Evolutionary conservation across 2,888 invertebrate species (phyloP), one percentile per base, ranked within the genome.

Genomic region (Lasioglossum oenotherae): DNA sequence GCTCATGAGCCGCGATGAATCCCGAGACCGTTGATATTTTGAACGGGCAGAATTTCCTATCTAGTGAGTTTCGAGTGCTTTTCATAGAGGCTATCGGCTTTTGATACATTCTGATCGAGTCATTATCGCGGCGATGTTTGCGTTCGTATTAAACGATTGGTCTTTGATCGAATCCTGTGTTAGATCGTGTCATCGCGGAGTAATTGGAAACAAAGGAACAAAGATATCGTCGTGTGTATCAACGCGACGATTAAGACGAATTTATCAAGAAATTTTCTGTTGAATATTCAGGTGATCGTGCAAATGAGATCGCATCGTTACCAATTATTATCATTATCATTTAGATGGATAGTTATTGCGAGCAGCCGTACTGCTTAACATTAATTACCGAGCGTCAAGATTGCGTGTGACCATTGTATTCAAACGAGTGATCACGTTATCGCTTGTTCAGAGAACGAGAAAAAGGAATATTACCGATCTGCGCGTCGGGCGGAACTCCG

Each of bases 1-100:
- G 78, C 90, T 88, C 84, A 84, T 78, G 77, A 60, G 69, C 49
- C 10, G 60, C 82, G 86, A 88, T 88, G 78, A 81, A 81, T 69
- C 67, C 69, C 64, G 31, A 77, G 84, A 10, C 80, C 84, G 84
- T 84, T 74, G 74, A 81, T 49, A 57, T 57, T 60, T 53, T 71
- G 73, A 53, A 84, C 69, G 74, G 76, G 69, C 80, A 77, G 81
- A 83, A 82, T 84, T 87, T 82, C 77, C 72, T 78, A 75, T 85
- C 74, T 53, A 57, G 69, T 64, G 82, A 71, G 74, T 74, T 27
- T 82, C 81, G 79, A 69, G 78, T 53, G 44, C 41, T 64, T 72
- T 72, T 81, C 81, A 72, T 81, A 31, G 67, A 27, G 74, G 44
- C 81, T 73, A 53, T 57, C 72, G 74, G 44, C 49, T 38, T 81